These are phyloP conservation scores for Nesoenas mayeri DNA, from an alignment of 2,113 vertebrate species.

Conservation along the genomic window DNA sequence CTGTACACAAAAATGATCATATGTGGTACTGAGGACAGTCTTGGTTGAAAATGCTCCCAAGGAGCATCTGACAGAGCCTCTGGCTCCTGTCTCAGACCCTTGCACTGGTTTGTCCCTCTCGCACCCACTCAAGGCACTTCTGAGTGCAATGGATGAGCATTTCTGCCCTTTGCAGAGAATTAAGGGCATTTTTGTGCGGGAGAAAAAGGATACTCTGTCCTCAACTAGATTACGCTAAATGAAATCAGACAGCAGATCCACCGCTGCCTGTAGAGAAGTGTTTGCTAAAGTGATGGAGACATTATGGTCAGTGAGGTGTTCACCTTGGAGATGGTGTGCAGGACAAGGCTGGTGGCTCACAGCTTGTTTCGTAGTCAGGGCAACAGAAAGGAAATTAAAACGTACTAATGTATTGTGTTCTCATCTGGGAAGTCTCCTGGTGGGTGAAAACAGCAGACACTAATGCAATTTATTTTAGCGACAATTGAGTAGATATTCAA, in stretches of 20 bases:
- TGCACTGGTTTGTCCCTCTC: neutral
- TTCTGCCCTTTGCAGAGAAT: neutral
- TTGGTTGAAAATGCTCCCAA: neutral
- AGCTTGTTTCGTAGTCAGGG: neutral
- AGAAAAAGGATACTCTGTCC: neutral
- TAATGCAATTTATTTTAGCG: neutral
- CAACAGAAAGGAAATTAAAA: neutral
- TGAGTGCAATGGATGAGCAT: neutral
- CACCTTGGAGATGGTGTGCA: neutral
- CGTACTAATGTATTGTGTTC: neutral
- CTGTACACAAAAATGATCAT: accelerated
- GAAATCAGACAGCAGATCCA: neutral
- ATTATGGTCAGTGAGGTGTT: neutral
- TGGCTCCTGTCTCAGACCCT: neutral
- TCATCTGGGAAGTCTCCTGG: neutral
- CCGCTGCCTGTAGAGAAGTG: neutral
- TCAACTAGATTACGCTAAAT: neutral
- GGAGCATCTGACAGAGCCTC: neutral
- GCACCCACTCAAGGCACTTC: neutral
- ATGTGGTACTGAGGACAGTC: neutral
- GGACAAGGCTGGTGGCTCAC: neutral
- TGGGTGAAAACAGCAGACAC: neutral
- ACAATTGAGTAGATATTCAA: neutral
- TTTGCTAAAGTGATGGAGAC: neutral
- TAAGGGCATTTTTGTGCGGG: neutral